Conservation (phyloP, 2,888 invertebrate genomes). For the Lycia hirtaria region DNA sequence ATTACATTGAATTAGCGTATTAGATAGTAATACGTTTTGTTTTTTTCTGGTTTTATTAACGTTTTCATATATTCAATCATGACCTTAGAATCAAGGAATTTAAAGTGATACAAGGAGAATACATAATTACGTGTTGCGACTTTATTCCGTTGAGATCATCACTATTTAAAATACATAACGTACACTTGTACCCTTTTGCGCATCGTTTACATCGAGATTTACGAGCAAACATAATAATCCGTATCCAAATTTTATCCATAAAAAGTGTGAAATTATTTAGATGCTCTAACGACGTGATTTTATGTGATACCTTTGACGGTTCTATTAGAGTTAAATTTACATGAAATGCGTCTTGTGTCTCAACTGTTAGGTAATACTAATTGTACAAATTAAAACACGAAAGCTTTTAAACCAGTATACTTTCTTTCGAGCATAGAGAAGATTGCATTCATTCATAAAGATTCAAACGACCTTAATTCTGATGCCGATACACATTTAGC, state of each 20-base stretch:
- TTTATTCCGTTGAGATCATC: conserved; percentile 65
- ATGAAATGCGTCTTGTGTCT: conserved; percentile 19
- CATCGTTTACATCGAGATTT: conserved; percentile 47
- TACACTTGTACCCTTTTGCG: conserved; percentile 51
- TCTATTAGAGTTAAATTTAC: conserved; percentile 26
- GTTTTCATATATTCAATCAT: conserved; percentile 18
- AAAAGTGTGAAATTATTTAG: conserved; percentile 42
- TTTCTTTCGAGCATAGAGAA: conserved; percentile 30
- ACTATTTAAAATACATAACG: conserved; percentile 48
- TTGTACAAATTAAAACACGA: conserved; percentile 30
- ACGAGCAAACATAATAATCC: conserved; percentile 34
- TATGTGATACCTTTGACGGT: conserved; percentile 16
- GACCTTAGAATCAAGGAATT: conserved; percentile 33
- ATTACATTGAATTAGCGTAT: conserved; percentile 6
- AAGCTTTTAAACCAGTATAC: conserved; percentile 27
- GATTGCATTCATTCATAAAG: conserved; percentile 28
- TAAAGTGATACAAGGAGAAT: conserved; percentile 50
- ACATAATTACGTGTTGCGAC: conserved; percentile 48
- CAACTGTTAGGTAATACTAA: conserved; percentile 31
- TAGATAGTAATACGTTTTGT: conserved; percentile 14
- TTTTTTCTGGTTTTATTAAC: conserved; percentile 17
- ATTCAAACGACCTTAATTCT: conserved; percentile 18
- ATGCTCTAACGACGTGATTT: conserved; percentile 29
- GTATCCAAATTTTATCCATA: conserved; percentile 33
- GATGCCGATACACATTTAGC: conserved; percentile 19